Evolutionary conservation across 2,113 vertebrate species (phyloP).

Genomic region (Pedionomus torquatus): DNA sequence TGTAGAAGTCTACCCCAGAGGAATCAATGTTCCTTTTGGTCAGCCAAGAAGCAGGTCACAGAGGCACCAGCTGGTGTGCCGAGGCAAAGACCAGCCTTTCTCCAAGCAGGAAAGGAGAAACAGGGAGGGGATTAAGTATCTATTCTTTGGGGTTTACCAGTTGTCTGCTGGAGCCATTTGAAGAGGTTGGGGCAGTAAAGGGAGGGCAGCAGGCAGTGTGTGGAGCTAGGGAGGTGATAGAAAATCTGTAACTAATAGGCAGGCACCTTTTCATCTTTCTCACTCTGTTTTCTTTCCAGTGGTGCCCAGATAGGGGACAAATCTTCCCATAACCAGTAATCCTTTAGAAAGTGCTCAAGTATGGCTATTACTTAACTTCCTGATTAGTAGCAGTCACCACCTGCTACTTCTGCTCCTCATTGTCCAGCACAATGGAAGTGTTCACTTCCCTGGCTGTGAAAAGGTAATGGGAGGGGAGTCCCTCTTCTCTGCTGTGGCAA

Average conservation of each 20-base stretch:
- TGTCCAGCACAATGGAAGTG: constrained; percentile 49
- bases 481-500: neutral
- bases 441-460: constrained; percentile 38
- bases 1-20: neutral
- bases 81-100: neutral
- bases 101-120: neutral
- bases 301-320: constrained; percentile 25
- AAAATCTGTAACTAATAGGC: constrained; percentile 20
- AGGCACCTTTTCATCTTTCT: constrained; percentile 29
- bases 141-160: neutral
- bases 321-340: constrained; percentile 32
- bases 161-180: neutral
- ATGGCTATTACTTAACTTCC: constrained; percentile 44
- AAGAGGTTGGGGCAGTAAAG: neutral
- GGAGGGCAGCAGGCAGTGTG: neutral
- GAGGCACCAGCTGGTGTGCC: neutral
- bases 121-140: neutral
- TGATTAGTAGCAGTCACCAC: constrained; percentile 54
- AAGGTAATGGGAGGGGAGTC: constrained; percentile 32
- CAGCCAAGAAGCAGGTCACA: neutral
- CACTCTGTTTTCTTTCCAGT: neutral
- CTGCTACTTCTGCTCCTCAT: constrained; percentile 52
- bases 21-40: neutral
- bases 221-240: neutral
- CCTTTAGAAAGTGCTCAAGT: constrained; percentile 43